phyloP scores from a whole-genome alignment of 2,888 invertebrate genomes.

The Scaptomyza reducta region DNA sequence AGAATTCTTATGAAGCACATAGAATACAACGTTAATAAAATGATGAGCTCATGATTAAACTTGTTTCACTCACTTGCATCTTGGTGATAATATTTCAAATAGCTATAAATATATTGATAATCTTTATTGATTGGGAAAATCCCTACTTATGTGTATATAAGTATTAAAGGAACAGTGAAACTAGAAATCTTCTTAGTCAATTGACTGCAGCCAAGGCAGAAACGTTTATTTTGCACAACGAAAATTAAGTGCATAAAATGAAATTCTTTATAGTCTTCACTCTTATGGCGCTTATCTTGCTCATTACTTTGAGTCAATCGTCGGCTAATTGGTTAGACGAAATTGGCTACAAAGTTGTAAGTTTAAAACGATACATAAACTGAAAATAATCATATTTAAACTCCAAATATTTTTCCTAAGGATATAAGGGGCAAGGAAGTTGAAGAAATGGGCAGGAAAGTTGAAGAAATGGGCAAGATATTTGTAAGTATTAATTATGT shows the following conservation, averaged over 20 bases:
- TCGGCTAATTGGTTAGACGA: background rate
- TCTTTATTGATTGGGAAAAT: slow-evolving; percentile 1
- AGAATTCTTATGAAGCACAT: background rate
- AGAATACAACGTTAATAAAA: background rate
- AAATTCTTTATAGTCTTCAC: background rate
- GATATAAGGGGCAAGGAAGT: background rate
- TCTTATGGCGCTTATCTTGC: slow-evolving; percentile 8
- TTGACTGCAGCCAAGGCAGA: background rate
- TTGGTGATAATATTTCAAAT: too few species aligned
- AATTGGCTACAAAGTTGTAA: slow-evolving; percentile 1
- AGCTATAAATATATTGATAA: too few species aligned
- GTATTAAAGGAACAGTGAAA: slow-evolving; percentile 1
- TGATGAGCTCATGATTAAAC: background rate
- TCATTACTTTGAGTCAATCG: background rate
- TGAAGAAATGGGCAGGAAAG: background rate
- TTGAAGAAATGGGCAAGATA: background rate
- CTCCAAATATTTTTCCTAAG: background rate
- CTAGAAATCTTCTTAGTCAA: background rate
- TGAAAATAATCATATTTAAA: background rate
- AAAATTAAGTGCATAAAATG: too few species aligned
- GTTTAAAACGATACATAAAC: background rate
- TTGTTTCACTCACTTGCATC: background rate
- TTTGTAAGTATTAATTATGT: background rate
- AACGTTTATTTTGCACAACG: background rate
- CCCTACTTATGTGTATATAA: background rate